A percentile compares a stretch with the other conserved stretches of the same genome.
Conservation (phyloP, 2,113 vertebrate genomes). For the Saiga tatarica region DNA sequence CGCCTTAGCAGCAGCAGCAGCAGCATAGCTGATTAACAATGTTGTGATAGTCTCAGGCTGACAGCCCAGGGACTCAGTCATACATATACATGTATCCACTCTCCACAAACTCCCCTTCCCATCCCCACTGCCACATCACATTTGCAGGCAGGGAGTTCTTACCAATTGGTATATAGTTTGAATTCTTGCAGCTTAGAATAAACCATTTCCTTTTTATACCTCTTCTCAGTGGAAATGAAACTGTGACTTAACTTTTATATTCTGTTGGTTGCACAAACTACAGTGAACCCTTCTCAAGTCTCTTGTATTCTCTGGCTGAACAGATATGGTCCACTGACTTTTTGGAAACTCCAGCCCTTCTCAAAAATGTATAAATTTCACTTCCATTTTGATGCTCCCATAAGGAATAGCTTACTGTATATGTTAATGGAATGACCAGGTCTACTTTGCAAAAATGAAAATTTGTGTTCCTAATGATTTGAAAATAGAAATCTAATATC, state of each 20-base stretch:
- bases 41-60: background rate
- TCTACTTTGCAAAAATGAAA: slow-evolving; percentile 1
- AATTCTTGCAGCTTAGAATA: slow-evolving; percentile 1
- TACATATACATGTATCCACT: background rate
- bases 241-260: background rate
- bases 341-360: background rate
- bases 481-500: slow-evolving; percentile 4
- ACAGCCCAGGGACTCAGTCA: background rate
- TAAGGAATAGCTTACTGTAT: background rate
- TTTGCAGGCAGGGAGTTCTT: background rate
- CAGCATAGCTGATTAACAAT: background rate
- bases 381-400: background rate
- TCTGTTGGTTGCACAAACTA: background rate
- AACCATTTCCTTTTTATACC: slow-evolving; percentile 2
- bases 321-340: background rate
- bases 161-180: background rate
- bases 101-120: background rate
- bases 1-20: no score
- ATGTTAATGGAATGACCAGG: background rate
- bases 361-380: background rate
- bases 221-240: slow-evolving; percentile 38
- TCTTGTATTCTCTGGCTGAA: background rate
- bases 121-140: background rate
- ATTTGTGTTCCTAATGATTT: background rate
- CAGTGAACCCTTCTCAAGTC: background rate